Conservation (phyloP, 2,888 invertebrate genomes). For the Amorpha juglandis region DNA sequence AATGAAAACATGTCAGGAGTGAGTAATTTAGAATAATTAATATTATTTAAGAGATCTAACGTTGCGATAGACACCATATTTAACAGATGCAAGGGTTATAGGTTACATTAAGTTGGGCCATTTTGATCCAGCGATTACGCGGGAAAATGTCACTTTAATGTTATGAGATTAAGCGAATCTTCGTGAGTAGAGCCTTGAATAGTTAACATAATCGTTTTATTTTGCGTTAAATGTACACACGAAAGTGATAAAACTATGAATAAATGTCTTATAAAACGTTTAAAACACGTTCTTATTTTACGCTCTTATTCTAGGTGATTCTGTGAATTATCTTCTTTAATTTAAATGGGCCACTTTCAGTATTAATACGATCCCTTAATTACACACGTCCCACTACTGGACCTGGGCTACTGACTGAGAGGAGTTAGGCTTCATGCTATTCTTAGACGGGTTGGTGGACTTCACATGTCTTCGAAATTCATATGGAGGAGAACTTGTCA, state of each 20-base stretch:
- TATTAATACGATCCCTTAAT: too few relatives aligned
- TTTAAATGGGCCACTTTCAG: too few relatives aligned
- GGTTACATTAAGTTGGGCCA: conserved; percentile 33
- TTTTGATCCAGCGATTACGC: conserved; percentile 44
- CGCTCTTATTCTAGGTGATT: too few relatives aligned
- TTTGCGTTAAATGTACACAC: conserved; percentile 39
- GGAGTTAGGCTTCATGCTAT: too few relatives aligned
- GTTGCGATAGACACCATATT: conserved; percentile 37
- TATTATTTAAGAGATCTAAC: conserved; percentile 37
- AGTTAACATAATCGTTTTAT: conserved; percentile 49
- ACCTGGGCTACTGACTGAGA: too few relatives aligned
- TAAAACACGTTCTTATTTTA: background rate
- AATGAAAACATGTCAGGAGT: conserved; percentile 1
- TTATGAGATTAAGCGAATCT: conserved; percentile 48
- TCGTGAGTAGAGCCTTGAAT: conserved; percentile 47
- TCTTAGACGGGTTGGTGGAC: too few relatives aligned
- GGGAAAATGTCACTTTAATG: conserved; percentile 48
- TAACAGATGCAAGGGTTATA: conserved; percentile 34
- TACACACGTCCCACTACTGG: too few relatives aligned
- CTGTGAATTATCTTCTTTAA: too few relatives aligned
- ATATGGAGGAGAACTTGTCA: too few relatives aligned
- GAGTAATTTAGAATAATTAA: conserved; percentile 38
- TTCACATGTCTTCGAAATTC: too few relatives aligned
- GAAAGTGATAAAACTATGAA: background rate
- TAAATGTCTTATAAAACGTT: background rate